These are phyloP conservation scores for Sycophila sp. DNA, from an alignment of 1,140 invertebrate species.

Conservation along the genomic window DNA sequence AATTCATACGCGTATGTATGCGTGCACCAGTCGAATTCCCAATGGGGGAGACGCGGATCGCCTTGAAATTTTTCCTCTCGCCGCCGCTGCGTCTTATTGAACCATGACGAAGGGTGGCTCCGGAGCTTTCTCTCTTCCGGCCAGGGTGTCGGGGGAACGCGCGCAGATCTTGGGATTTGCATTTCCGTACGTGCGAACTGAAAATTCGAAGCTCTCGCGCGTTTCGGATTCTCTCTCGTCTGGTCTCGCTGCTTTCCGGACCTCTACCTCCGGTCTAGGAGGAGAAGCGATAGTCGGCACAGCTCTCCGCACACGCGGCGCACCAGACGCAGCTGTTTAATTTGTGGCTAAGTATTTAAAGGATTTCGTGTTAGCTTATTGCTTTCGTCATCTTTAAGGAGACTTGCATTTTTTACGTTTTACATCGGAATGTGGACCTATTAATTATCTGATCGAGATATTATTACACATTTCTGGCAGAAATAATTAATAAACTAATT, in stretches of 20 bases:
- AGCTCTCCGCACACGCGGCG: no score
- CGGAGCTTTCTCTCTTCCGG: background rate
- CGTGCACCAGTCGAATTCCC: constrained; percentile 13
- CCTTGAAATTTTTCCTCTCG: constrained; percentile 19
- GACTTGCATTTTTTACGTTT: no score
- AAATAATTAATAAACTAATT: no score
- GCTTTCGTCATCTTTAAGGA: no score
- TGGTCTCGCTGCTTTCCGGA: background rate
- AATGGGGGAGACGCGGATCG: background rate
- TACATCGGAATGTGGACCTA: no score
- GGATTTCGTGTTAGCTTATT: no score
- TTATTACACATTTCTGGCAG: no score
- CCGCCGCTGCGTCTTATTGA: constrained; percentile 25
- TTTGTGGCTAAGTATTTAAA: no score
- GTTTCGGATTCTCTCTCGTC: background rate
- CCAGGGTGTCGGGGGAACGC: background rate
- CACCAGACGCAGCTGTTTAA: no score
- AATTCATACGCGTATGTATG: constrained; percentile 25
- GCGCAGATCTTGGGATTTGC: constrained; percentile 30
- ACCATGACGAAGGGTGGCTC: constrained; percentile 24
- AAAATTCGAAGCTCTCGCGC: constrained; percentile 28
- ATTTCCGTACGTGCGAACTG: constrained; percentile 30
- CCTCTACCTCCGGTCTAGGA: background rate
- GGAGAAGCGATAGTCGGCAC: no score
- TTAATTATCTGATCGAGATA: no score